These are phyloP conservation scores for Bettongia penicillata DNA, from an alignment of 2,113 vertebrate genomes.

Conservation along the genomic window DNA sequence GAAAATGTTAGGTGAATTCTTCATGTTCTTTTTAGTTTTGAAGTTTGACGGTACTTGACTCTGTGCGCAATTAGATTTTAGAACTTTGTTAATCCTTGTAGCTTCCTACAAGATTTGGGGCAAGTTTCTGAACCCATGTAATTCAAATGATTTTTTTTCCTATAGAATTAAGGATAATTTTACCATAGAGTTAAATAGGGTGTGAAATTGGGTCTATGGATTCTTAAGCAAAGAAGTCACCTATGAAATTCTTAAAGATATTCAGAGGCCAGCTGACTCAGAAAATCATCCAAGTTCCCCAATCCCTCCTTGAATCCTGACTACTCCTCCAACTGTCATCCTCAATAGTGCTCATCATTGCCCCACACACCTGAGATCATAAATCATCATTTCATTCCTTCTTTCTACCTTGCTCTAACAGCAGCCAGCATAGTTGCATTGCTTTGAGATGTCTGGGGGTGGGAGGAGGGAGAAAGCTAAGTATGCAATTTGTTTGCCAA, in stretches of 20 bases:
- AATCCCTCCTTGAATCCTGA: not conserved
- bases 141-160: slow-evolving; percentile 52
- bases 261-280: not conserved
- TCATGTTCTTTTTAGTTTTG: slow-evolving; percentile 36
- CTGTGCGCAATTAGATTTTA: slow-evolving; percentile 51
- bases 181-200: slow-evolving; percentile 68
- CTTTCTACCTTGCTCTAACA: not conserved
- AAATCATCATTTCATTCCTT: not conserved
- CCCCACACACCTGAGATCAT: not conserved
- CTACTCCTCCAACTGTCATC: not conserved
- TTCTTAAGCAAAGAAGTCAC: slow-evolving; percentile 52
- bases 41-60: slow-evolving; percentile 57
- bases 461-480: not conserved
- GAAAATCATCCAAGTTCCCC: not conserved
- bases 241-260: slow-evolving; percentile 13
- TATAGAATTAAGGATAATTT: slow-evolving; percentile 64
- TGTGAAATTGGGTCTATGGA: slow-evolving; percentile 61
- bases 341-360: not conserved
- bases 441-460: not conserved
- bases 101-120: slow-evolving; percentile 51
- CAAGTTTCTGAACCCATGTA: slow-evolving; percentile 50
- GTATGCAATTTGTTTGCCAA: slow-evolving; percentile 32
- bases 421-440: not conserved
- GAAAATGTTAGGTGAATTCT: slow-evolving; percentile 54
- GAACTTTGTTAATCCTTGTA: slow-evolving; percentile 3